A percentile compares a stretch with the other conserved stretches of the same genome.
These are phyloP conservation scores for Megalops cyprinoides DNA, from an alignment of 2,797 vertebrate species.

Conservation along the genomic window DNA sequence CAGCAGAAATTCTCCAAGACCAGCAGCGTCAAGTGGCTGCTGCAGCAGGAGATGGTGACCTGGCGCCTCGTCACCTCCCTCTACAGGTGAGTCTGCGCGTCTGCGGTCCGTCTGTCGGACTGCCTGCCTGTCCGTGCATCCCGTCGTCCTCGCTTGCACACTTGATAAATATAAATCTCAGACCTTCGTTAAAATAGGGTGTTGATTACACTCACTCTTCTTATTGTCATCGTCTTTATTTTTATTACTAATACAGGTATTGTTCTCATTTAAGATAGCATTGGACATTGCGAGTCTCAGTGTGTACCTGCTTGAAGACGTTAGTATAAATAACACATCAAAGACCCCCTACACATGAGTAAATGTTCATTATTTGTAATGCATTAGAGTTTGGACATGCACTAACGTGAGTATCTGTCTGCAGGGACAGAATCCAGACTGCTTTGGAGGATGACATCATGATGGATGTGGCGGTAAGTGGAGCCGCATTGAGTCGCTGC, in stretches of 20 bases:
- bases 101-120: background rate
- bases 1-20: constrained; percentile 92
- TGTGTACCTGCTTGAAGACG: background rate
- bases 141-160: too few relatives aligned
- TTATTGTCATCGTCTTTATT: too few relatives aligned
- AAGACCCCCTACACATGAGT: background rate
- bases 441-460: constrained; percentile 88
- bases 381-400: background rate
- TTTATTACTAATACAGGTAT: too few relatives aligned
- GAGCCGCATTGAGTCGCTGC: background rate
- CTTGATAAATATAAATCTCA: too few relatives aligned
- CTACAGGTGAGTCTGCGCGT: constrained; percentile 79
- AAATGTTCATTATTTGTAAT: background rate
- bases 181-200: too few relatives aligned
- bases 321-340: too few relatives aligned
- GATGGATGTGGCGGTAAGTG: constrained; percentile 86
- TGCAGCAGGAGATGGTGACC: constrained; percentile 92
- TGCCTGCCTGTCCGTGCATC: too few relatives aligned
- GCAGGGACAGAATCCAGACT: constrained; percentile 91
- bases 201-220: too few relatives aligned
- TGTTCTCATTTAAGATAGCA: too few relatives aligned
- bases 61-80: constrained; percentile 93
- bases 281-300: too few relatives aligned
- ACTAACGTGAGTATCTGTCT: constrained; percentile 31
- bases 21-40: constrained; percentile 91